A percentile compares a stretch with the other conserved stretches of the same genome.
Conservation (phyloP, 1,140 invertebrate genomes). For the Macrostomum lignano region DNA sequence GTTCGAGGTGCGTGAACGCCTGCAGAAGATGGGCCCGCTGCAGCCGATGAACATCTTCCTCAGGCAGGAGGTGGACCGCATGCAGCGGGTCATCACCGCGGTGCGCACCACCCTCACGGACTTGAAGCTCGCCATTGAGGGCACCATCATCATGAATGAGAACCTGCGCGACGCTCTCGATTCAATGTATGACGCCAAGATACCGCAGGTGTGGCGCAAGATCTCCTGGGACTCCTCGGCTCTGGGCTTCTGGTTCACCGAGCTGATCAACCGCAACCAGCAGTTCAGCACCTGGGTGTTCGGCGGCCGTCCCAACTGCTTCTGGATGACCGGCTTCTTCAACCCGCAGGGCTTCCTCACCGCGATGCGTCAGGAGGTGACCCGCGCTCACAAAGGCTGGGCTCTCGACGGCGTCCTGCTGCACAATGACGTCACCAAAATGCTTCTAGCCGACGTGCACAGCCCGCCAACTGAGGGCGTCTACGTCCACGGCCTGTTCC, state of each 20-base stretch:
- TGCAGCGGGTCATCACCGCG: constrained; percentile 50
- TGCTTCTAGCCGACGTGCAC: constrained; percentile 53
- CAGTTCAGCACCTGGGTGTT: constrained; percentile 27
- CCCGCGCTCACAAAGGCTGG: constrained; percentile 74
- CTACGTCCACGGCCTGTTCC: constrained; percentile 65
- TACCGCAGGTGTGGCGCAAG: constrained; percentile 45
- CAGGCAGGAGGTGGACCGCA: constrained; percentile 71
- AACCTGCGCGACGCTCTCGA: constrained; percentile 45
- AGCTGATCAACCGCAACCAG: constrained; percentile 54
- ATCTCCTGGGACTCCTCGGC: constrained; percentile 83
- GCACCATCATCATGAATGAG: constrained; percentile 85
- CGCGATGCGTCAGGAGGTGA: constrained; percentile 89
- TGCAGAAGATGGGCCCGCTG: constrained; percentile 43
- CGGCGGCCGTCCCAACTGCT: constrained; percentile 44
- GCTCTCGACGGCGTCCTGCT: constrained; percentile 73
- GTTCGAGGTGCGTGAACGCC: constrained; percentile 14
- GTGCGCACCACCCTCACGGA: constrained; percentile 54
- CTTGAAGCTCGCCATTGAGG: constrained; percentile 72
- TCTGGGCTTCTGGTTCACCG: constrained; percentile 85
- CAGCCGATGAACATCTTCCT: constrained; percentile 32
- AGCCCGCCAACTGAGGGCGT: constrained; percentile 60
- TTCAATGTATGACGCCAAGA: constrained; percentile 44
- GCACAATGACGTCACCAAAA: constrained; percentile 68
- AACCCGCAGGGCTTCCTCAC: constrained; percentile 86
- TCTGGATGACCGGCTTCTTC: constrained; percentile 95